phyloP scores from a whole-genome alignment of 92 coral and sea anemone genomes.

The Epizoanthus rinbou region DNA sequence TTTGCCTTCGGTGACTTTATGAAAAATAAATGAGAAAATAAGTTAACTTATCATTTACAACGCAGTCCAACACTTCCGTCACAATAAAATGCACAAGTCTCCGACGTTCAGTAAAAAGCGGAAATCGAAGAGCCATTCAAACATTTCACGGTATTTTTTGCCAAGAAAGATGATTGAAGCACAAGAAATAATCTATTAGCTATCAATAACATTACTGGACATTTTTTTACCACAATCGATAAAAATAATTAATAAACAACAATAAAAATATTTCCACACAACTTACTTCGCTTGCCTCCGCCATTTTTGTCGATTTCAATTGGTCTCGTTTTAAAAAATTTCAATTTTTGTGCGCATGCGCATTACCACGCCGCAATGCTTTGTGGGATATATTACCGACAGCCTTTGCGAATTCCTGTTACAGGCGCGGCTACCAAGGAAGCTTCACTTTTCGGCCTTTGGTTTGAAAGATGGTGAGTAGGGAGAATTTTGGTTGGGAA shows the following conservation, averaged over 20 bases:
- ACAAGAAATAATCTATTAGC: not conserved
- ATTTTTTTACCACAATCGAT: not conserved
- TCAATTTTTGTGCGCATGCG: constrained; percentile 65
- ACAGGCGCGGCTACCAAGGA: constrained; percentile 25
- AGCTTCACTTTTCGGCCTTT: not conserved
- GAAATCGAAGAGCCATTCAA: constrained; percentile 10
- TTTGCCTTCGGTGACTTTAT: constrained; percentile 74
- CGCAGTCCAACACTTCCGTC: constrained; percentile 16
- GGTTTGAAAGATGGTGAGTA: constrained; percentile 13
- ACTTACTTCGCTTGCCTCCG: constrained; percentile 90
- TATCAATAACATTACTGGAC: not conserved
- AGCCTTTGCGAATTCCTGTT: not conserved
- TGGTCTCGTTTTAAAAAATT: constrained; percentile 34
- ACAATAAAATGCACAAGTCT: constrained; percentile 24
- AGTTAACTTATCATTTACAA: not conserved
- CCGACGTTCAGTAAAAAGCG: constrained; percentile 39
- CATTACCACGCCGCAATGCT: constrained; percentile 30
- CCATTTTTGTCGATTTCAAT: constrained; percentile 82
- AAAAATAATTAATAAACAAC: constrained; percentile 37
- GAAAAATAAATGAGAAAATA: constrained; percentile 31
- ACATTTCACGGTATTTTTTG: not conserved
- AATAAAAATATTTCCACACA: constrained; percentile 47
- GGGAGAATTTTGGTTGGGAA: not conserved
- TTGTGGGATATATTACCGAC: constrained; percentile 29
- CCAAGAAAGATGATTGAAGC: not conserved